A percentile compares a stretch with the other conserved stretches of the same genome.
These are phyloP conservation scores for Anastrepha ludens DNA, from an alignment of 1,140 invertebrate species.

Conservation along the genomic window DNA sequence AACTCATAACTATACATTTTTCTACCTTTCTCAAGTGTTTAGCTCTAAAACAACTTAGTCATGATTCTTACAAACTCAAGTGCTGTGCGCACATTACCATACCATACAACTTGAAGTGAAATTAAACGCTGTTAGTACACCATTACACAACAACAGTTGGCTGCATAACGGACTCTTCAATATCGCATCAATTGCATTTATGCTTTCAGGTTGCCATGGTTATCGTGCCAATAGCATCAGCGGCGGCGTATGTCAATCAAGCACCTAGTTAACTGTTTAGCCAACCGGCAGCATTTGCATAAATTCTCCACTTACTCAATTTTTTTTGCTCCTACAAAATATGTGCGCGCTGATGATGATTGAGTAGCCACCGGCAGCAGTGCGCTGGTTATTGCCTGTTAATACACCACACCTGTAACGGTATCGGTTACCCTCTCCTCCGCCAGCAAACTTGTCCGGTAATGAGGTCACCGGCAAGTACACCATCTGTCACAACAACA, in stretches of 20 bases:
- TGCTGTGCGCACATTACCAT: neutral
- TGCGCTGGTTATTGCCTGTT: neutral
- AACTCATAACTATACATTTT: conserved; percentile 38
- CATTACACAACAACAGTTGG: too few species aligned
- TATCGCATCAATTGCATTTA: too few species aligned
- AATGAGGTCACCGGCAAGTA: neutral
- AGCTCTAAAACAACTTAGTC: neutral
- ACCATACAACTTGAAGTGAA: too few species aligned
- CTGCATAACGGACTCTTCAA: too few species aligned
- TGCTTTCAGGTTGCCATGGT: too few species aligned
- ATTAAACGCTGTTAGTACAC: too few species aligned
- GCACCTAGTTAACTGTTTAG: neutral
- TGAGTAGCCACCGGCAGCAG: neutral
- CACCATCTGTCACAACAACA: neutral
- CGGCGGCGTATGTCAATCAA: neutral
- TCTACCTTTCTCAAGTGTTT: neutral
- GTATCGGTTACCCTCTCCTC: too few species aligned
- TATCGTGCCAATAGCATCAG: neutral
- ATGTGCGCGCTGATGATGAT: neutral
- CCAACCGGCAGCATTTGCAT: neutral
- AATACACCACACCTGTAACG: too few species aligned
- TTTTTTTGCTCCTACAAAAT: neutral
- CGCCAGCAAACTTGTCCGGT: neutral
- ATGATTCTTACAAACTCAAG: neutral
- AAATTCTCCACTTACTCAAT: neutral